Conservation (phyloP, 2,113 vertebrate genomes). For the Nesoenas mayeri region DNA sequence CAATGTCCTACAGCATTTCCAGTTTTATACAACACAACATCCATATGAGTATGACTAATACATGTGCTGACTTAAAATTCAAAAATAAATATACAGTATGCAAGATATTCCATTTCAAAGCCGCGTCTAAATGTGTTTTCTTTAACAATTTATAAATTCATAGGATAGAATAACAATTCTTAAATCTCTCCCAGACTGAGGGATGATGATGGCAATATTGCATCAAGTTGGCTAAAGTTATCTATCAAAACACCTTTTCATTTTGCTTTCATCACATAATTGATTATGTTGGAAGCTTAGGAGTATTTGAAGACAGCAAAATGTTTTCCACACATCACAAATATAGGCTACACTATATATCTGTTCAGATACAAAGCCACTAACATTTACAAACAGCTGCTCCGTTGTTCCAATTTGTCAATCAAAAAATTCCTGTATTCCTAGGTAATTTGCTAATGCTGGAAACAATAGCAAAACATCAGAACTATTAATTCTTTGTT, state of each 20-base stretch:
- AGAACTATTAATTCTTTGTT: neutral
- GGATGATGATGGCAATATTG: accelerated
- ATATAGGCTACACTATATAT: neutral
- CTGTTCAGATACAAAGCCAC: neutral
- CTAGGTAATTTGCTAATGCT: neutral
- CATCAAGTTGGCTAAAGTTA: neutral
- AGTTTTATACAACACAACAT: neutral
- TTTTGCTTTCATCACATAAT: neutral
- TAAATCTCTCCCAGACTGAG: neutral
- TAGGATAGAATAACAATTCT: neutral
- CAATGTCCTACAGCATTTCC: neutral
- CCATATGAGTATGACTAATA: neutral
- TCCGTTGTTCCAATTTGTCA: neutral
- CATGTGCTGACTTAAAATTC: neutral
- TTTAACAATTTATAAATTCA: neutral
- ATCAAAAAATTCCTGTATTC: neutral
- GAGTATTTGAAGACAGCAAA: neutral
- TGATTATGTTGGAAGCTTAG: neutral
- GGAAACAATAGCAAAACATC: neutral
- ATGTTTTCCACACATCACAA: neutral
- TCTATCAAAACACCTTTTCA: neutral
- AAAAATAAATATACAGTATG: neutral
- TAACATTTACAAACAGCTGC: neutral
- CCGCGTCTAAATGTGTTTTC: neutral
- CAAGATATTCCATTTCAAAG: neutral